Evolutionary conservation across 1,140 invertebrate species (phyloP).

Genomic region (Bombyx mori): DNA sequence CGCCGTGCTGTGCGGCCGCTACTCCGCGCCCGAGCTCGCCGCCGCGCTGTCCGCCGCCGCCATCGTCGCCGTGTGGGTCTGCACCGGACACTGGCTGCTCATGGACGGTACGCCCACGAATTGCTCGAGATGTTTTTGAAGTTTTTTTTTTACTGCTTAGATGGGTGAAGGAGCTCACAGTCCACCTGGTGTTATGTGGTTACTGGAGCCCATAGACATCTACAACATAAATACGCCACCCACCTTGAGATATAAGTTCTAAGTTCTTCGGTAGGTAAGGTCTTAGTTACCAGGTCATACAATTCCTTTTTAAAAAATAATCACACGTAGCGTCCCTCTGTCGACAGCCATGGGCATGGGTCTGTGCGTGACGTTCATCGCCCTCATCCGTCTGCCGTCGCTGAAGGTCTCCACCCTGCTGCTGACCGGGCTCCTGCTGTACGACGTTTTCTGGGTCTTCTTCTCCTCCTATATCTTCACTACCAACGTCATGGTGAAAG

Average conservation of each 20-base stretch:
- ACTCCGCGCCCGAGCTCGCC: slow-evolving; percentile 93
- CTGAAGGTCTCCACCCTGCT: slow-evolving; percentile 96
- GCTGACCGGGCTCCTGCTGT: slow-evolving; percentile 93
- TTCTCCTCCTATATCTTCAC: slow-evolving; percentile 99
- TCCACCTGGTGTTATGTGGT: too few species aligned
- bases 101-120: slow-evolving; percentile 86
- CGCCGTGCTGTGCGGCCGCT: slow-evolving; percentile 88
- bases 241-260: too few species aligned
- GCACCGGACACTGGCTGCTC: slow-evolving; percentile 97
- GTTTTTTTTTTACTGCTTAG: too few species aligned
- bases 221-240: too few species aligned
- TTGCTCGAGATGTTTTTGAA: too few species aligned
- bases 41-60: slow-evolving; percentile 93
- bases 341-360: slow-evolving; percentile 92
- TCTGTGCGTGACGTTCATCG: slow-evolving; percentile 97
- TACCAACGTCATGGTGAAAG: slow-evolving; percentile 98
- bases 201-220: too few species aligned
- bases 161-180: too few species aligned
- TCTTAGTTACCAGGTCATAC: too few species aligned
- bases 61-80: slow-evolving; percentile 96
- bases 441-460: slow-evolving; percentile 99
- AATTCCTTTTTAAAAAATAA: too few species aligned
- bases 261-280: too few species aligned
- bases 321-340: neutral
- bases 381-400: slow-evolving; percentile 94